Evolutionary conservation across 2,113 vertebrate species (phyloP), one percentile per base, ranked within the genome.

Genomic region (Vidua macroura): DNA sequence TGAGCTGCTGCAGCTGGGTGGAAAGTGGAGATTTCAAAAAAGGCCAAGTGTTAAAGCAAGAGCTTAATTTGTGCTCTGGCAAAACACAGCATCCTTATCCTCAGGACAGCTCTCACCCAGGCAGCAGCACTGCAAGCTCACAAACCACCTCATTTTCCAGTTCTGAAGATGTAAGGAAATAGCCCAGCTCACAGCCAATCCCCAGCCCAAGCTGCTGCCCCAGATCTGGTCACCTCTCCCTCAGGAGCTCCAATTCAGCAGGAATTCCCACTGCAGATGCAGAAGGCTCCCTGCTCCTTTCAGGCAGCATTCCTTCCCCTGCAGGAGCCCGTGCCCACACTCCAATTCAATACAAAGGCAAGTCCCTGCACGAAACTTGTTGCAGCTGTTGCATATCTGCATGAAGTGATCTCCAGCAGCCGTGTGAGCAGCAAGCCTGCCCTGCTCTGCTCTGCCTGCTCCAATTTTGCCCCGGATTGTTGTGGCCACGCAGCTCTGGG

Each of bases 351-450:
- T 21, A 14, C 1, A 21, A 44, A 81, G 86, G 28, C 95, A 90
- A 74, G 94, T 93, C 94, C 75, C 90, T 63, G 95, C 96, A 92
- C 1, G 92, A 92, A 77, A 4, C 69, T 20, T 3, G 35, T 11
- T 95, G 94, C 92, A 96, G 96, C 92, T 93, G 72, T 21, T 96
- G 94, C 91, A 48, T 86, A 93, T 96, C 96, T 96, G 92, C 96
- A 94, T 27, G 33, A 28, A 88, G 73, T 17, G 88, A 96, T 94
- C 94, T 94, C 39, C 87, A 78, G 12, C 70, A 91, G 58, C 6
- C 15, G 2, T 91, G 89, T 2, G 78, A 91, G 96, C 84, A 87
- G 90, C 62, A 2, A 21, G 55, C 10, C 85, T 86, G 88, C 83
- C 46, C 92, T 24, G 25, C 88, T 94, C 35, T 8, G n/a, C 78